Conservation (phyloP, 2,797 vertebrate species). For the Typhlichthys subterraneus region DNA sequence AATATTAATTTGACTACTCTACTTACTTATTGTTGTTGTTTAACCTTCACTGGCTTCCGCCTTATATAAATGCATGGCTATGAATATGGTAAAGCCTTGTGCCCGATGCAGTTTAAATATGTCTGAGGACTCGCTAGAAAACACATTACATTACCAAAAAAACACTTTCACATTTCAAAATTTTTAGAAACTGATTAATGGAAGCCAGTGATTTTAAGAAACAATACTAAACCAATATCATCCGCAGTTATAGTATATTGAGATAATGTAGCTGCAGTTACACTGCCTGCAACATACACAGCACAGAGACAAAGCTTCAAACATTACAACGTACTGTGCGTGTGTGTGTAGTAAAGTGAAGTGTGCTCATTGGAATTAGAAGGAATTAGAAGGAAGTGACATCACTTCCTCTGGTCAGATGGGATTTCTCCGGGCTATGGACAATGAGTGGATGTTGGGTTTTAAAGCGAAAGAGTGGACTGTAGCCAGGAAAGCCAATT, state of each 20-base stretch:
- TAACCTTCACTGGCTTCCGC: neutral
- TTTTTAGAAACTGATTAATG: too few species aligned
- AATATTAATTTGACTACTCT: too few species aligned
- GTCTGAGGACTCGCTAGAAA: neutral
- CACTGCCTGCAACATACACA: constrained; percentile 2
- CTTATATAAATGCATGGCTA: too few species aligned
- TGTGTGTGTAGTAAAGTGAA: constrained; percentile 15
- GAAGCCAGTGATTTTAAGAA: too few species aligned
- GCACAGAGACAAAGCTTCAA: constrained; percentile 7
- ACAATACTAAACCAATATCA: too few species aligned
- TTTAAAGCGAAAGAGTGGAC: constrained; percentile 48
- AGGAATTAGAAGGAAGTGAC: constrained; percentile 75
- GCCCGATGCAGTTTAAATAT: neutral
- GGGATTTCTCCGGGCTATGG: constrained; percentile 69
- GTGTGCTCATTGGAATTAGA: constrained; percentile 46
- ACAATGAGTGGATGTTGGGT: constrained; percentile 78
- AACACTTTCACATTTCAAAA: too few species aligned
- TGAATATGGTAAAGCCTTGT: too few species aligned
- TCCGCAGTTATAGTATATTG: too few species aligned
- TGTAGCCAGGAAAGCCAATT: constrained; percentile 25
- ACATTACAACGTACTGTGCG: constrained; percentile 18
- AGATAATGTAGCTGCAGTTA: constrained; percentile 3
- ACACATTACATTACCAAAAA: too few species aligned
- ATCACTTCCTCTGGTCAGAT: constrained; percentile 78
- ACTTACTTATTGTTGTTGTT: too few species aligned